phyloP scores from a whole-genome alignment of 1,140 invertebrate genomes.

The Aphaenogaster rudis region DNA sequence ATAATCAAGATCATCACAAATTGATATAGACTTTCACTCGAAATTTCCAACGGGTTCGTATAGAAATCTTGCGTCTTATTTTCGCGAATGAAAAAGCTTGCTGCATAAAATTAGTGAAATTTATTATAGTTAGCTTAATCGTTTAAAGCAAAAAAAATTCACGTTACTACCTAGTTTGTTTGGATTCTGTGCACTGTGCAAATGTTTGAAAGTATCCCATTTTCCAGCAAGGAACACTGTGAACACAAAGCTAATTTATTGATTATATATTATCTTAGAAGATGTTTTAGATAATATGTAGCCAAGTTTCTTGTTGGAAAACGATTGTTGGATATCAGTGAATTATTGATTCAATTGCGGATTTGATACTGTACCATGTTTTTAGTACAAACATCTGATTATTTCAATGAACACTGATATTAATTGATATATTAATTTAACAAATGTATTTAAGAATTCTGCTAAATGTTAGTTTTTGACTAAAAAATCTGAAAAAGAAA shows the following conservation, averaged over 20 bases:
- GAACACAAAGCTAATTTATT: too few relatives aligned
- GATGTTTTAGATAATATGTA: too few relatives aligned
- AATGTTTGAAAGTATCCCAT: background rate
- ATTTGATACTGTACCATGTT: background rate
- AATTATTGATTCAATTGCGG: constrained; percentile 15
- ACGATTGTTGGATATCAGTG: background rate
- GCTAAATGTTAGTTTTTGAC: background rate
- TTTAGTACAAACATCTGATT: background rate
- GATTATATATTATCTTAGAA: too few relatives aligned
- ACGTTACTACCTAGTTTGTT: background rate
- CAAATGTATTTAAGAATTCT: background rate
- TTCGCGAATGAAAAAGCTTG: background rate
- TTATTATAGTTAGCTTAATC: background rate
- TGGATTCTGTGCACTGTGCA: background rate
- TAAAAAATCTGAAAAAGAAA: background rate
- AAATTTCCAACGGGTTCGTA: background rate
- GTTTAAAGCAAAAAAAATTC: background rate
- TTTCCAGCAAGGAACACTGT: too few relatives aligned
- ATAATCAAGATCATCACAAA: background rate
- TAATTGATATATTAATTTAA: background rate
- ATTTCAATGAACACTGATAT: background rate
- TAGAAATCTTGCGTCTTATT: background rate
- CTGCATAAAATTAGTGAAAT: constrained; percentile 5
- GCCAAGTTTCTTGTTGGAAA: too few relatives aligned
- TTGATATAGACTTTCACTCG: background rate